These are phyloP conservation scores for Girardinus metallicus DNA, from an alignment of 2,797 vertebrate genomes.

Conservation along the genomic window DNA sequence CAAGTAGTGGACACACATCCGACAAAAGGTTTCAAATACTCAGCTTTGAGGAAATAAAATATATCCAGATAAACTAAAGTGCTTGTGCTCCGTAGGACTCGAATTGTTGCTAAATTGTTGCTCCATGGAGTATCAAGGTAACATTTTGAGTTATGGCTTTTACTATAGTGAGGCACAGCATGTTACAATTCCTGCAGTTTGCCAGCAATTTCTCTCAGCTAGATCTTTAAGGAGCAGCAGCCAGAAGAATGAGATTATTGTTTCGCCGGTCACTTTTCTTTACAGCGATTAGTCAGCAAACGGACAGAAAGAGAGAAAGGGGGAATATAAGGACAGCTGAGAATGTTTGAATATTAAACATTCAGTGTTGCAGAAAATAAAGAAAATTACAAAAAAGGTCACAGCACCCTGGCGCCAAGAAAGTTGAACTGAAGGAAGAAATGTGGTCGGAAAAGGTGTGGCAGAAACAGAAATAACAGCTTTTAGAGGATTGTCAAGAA, in stretches of 20 bases:
- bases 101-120: background rate
- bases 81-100: background rate
- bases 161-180: background rate
- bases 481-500: background rate
- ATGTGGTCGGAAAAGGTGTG: background rate
- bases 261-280: background rate
- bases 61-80: background rate
- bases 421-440: background rate
- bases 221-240: background rate
- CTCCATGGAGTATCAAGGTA: background rate
- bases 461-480: background rate
- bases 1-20: background rate
- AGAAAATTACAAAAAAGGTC: background rate
- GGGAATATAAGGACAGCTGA: background rate
- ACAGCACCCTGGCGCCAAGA: background rate
- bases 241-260: background rate
- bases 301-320: background rate
- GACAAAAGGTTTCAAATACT: background rate
- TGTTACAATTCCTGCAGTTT: background rate
- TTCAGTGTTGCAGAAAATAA: background rate
- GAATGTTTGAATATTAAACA: background rate
- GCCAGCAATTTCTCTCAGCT: background rate
- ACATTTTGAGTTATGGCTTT: background rate
- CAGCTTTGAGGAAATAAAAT: too few species aligned
- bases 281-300: background rate